phyloP scores from a whole-genome alignment of 2,797 vertebrate species.

The Florisuga fusca region DNA sequence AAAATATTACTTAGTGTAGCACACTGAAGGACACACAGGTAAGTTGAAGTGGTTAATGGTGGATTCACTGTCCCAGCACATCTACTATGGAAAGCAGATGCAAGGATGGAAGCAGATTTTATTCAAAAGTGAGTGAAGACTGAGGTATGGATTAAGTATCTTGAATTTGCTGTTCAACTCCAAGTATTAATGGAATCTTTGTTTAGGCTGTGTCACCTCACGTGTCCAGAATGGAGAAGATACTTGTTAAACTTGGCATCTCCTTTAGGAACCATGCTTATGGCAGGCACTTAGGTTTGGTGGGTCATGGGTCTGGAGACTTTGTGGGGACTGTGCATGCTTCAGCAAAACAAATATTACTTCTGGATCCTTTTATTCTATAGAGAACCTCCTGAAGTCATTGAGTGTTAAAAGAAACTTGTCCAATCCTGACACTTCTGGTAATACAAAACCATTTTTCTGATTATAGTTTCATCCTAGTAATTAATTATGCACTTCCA shows the following conservation, averaged over 20 bases:
- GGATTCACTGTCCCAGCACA: neutral
- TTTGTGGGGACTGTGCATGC: neutral
- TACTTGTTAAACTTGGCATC: neutral
- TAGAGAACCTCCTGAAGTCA: neutral
- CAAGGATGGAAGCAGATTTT: neutral
- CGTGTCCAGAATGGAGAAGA: accelerated
- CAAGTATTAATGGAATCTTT: neutral
- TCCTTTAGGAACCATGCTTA: neutral
- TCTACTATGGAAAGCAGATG: neutral
- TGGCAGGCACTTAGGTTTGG: neutral
- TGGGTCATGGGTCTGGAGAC: neutral
- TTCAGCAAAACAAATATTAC: neutral
- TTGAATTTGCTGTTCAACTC: neutral
- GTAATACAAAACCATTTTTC: neutral
- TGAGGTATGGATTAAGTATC: neutral
- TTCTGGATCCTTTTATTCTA: neutral
- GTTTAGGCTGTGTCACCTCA: neutral
- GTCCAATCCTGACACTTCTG: neutral
- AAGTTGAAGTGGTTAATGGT: neutral
- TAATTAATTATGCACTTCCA: neutral
- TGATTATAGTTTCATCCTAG: neutral
- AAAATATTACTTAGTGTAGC: neutral
- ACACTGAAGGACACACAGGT: neutral
- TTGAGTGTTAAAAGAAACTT: neutral
- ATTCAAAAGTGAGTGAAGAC: neutral